Base-by-base conservation (phyloP, 2,113 vertebrate species). In the Alosa alosa region DNA sequence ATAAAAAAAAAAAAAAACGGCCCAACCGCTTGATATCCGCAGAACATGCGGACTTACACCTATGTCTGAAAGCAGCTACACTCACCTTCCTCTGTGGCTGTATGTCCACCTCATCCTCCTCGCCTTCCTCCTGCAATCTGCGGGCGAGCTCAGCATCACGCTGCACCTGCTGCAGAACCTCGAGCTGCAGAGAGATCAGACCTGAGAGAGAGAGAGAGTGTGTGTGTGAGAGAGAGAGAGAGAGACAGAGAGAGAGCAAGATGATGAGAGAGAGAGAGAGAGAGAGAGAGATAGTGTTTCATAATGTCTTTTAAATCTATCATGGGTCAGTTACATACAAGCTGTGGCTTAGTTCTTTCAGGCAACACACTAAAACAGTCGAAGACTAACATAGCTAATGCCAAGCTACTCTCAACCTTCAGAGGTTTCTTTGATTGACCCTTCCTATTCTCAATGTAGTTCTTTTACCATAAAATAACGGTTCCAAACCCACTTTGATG, bases 61-160 rank as follows among this genome's bases (percentile, higher is more conserved):
- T 31, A 31, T 31, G 31, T 31, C 31, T 31, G 31, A 31, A 31
- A 31, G 31, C 31, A 31, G 31, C 31, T 31, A 31, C 49, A 78
- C 31, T 18, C 22, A 93, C 94, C 89, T 84, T 90, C 52, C 89
- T 89, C 81, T 89, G 39, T 47, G 88, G 82, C 22, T 60, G 89
- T 41, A 89, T 82, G 5, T 90, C 92, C 55, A 94, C 91, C 49
- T 96, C 64, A 4, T 72, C 72, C 72, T 78, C 72, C 72, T 31
- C 36, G 2, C 39, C 36, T 36, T 78, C 95, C 45, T 94, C 91
- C 83, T 96, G 95, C 55, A 95, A 87, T 84, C 86, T 90, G 6
- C 90, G 87, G 36, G 95, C 94, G 47, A 95, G 57, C 41, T 95
- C 94, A 64, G 95, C 94, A 72, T 96, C 95, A 85, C 82, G 68